Evolutionary conservation across 2,113 vertebrate genomes (phyloP), one percentile per base, ranked within the genome.

Genomic region (Mugil cephalus): DNA sequence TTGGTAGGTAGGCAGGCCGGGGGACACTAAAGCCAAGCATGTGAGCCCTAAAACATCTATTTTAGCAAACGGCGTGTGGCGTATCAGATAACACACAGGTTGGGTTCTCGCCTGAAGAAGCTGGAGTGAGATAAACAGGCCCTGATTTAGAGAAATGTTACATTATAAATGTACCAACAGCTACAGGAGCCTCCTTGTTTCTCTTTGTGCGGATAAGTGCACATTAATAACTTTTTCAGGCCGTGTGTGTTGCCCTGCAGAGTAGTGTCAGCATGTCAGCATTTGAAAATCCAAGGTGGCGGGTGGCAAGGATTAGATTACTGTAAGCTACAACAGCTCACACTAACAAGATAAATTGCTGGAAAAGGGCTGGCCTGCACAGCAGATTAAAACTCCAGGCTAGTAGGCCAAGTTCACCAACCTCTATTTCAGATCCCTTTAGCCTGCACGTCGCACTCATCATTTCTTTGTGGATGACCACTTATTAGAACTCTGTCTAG

Each of bases 221-320:
- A 66, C 19, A 67, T 82, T 59, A 51, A 60, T 75, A n/a, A 60
- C 19, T 9, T 14, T n/a, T 45, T 30, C 15, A 46, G 61, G 43
- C n/a, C 19, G 4, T 48, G 15, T 42, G 35, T 70, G 19, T 56
- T 46, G 42, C 34, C 8, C n/a, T 62, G 39, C 8, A 58, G 62
- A 56, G 35, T 61, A 51, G 13, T 74, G 60, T 70, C 74, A 88
- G 80, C 79, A 69, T 77, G 85, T 84, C 46, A 56, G 70, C 15
- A 21, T 67, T 78, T 84, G 53, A 65, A 83, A 87, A 71, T 82
- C 72, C 13, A 11, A 85, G 69, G 84, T 86, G 80, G 81, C 67
- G 77, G 84, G 47, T 82, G 77, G 73, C 58, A 73, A 17, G 77
- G 87, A 93, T 91, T 90, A 91, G 88, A 90, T 91, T 91, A 91